phyloP scores from a whole-genome alignment of 2,797 vertebrate species.

The Stomatorhinus walkeri region DNA sequence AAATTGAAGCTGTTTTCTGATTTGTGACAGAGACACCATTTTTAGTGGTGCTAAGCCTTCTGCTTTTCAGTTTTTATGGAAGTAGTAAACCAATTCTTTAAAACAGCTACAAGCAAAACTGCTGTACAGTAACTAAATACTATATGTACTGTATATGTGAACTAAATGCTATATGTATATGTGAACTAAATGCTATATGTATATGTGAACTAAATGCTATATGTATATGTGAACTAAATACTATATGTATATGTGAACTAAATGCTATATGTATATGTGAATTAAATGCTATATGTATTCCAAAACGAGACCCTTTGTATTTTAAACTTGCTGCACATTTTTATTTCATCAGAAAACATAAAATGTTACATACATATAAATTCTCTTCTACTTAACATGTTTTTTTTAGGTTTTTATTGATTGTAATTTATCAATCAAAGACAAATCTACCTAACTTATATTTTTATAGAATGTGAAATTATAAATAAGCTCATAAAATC shows the following conservation, averaged over 20 bases:
- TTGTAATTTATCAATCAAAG: background rate
- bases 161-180: background rate
- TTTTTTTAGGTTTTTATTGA: constrained; percentile 20
- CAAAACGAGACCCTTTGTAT: background rate
- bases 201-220: background rate
- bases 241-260: background rate
- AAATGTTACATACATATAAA: constrained; percentile 30
- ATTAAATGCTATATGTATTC: background rate
- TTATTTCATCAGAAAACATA: constrained; percentile 38
- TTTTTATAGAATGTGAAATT: background rate
- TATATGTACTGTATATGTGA: background rate
- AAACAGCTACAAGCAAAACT: background rate
- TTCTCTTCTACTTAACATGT: constrained; percentile 20
- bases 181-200: too few relatives aligned
- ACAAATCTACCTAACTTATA: constrained; percentile 2
- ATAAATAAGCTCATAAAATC: background rate
- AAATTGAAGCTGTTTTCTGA: background rate
- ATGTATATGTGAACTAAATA: background rate
- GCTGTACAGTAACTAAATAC: background rate
- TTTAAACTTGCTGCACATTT: constrained; percentile 34
- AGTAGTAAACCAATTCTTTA: background rate
- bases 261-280: background rate
- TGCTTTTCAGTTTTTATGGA: background rate
- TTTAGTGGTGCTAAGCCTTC: background rate
- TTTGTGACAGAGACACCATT: background rate